Conservation (phyloP, 2,888 invertebrate genomes). For the Apocheima hispidaria region DNA sequence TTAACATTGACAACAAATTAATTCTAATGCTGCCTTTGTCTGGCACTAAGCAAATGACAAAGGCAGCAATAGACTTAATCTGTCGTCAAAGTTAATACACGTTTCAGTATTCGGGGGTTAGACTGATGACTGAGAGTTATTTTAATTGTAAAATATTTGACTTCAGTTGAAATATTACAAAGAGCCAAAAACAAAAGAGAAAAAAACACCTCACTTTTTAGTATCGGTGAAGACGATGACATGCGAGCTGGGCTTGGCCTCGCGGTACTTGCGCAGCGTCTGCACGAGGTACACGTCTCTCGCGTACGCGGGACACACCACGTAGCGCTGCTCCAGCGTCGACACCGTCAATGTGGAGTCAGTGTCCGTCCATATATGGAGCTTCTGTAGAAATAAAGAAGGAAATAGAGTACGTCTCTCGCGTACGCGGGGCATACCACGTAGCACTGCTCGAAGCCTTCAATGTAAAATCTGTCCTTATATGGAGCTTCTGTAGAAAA, state of each 20-base stretch:
- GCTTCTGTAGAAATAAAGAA: constrained; percentile 63
- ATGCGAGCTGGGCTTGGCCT: constrained; percentile 90
- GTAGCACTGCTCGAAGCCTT: too few relatives aligned
- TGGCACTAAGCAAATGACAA: too few relatives aligned
- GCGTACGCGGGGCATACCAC: too few relatives aligned
- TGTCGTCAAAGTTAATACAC: too few relatives aligned
- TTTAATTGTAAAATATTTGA: too few relatives aligned
- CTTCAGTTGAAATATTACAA: not conserved
- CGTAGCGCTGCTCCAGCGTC: constrained; percentile 95
- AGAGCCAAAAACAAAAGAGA: not conserved
- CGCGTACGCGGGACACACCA: constrained; percentile 95
- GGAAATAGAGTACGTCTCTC: not conserved
- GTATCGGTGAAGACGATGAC: constrained; percentile 98
- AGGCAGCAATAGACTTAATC: too few relatives aligned
- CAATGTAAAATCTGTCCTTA: too few relatives aligned
- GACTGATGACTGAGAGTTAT: too few relatives aligned
- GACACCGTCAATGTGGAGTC: constrained; percentile 93
- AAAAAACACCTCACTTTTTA: constrained; percentile 90
- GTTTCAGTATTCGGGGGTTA: too few relatives aligned
- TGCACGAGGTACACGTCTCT: constrained; percentile 97
- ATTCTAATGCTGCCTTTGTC: too few relatives aligned
- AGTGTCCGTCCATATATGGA: constrained; percentile 88
- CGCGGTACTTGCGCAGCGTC: constrained; percentile 91
- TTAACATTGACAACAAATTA: too few relatives aligned
- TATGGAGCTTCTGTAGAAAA: too few relatives aligned